These are phyloP conservation scores for Ephialtes manifestator DNA, from an alignment of 2,888 invertebrate genomes.

Conservation along the genomic window DNA sequence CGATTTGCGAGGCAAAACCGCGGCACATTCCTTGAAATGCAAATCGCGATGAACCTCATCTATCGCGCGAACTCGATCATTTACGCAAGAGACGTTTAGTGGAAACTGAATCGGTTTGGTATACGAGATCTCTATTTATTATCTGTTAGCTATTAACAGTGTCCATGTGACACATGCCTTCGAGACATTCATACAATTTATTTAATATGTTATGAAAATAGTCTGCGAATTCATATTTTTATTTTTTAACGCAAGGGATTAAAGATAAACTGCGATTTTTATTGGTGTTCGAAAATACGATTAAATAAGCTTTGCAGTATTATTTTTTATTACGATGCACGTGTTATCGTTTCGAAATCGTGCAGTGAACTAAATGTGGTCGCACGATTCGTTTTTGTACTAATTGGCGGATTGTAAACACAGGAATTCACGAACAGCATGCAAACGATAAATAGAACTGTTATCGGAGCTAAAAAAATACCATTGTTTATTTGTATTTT, in stretches of 20 bases:
- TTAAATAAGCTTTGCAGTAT: too few species aligned
- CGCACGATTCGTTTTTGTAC: too few species aligned
- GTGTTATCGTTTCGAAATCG: too few species aligned
- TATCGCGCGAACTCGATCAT: constrained; percentile 2
- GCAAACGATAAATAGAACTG: too few species aligned
- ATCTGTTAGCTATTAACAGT: neutral
- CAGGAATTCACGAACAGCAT: too few species aligned
- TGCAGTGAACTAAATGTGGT: too few species aligned
- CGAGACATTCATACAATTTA: neutral
- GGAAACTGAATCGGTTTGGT: neutral
- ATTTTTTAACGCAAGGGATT: neutral
- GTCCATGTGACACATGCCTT: neutral
- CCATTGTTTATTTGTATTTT: too few species aligned
- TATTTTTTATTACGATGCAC: too few species aligned
- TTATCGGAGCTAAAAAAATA: too few species aligned
- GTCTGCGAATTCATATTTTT: neutral
- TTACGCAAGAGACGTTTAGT: neutral
- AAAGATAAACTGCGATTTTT: too few species aligned
- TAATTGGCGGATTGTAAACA: too few species aligned
- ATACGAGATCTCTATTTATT: neutral
- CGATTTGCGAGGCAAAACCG: constrained; percentile 6
- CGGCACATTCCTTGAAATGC: constrained; percentile 4
- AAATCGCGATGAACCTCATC: constrained; percentile 48
- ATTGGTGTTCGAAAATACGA: too few species aligned
- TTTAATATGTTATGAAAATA: neutral